Base-by-base conservation (phyloP, 2,797 vertebrate genomes). In the Orientallactaga sibirica region DNA sequence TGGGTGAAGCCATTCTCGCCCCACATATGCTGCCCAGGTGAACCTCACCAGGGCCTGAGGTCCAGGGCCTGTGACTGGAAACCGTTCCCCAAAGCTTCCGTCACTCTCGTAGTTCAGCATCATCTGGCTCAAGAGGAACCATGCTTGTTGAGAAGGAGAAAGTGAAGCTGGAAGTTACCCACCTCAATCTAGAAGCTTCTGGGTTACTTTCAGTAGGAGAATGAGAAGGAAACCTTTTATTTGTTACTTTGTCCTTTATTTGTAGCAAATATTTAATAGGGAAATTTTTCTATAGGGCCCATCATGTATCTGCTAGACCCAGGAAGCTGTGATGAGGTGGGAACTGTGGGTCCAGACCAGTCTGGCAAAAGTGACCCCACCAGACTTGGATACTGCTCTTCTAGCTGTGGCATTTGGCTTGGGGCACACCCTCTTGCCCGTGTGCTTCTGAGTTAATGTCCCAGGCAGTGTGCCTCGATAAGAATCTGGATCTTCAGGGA, bases 401-500 rank as follows among this genome's bases (percentile, higher is more conserved):
- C 75, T 4, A 37, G 83, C 52, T 1, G 0, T 4, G 41, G 66
- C 3, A 0, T 12, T 8, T 48, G 71, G 0, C 37, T 12, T 0
- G 25, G 1, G 90, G 78, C 81, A 16, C 58, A 2, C 86, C 92
- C 90, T 67, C 15, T 9, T 24, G 7, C 43, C 89, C 33, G 88
- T n/a, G 0, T 92, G 93, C 93, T 95, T 95, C 79, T 0, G 48
- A 94, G 85, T 93, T 93, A 92, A 94, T 94, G 93, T 76, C 43
- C 95, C 93, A 7, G 77, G 77, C 16, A 33, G 3, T 5, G 48
- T 22, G 70, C 62, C 43, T 25, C 0, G 94, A 95, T 94, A 94
- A 77, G 2, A 73, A 92, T 94, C 95, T 43, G 68, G 24, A 92
- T n/a, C 58, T 33, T 22, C 52, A 92, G 93, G 93, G n/a, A 29